Evolutionary conservation across 2,888 invertebrate species (phyloP), one percentile per base, ranked within the genome.

Genomic region (Dasysyrphus albostriatus): DNA sequence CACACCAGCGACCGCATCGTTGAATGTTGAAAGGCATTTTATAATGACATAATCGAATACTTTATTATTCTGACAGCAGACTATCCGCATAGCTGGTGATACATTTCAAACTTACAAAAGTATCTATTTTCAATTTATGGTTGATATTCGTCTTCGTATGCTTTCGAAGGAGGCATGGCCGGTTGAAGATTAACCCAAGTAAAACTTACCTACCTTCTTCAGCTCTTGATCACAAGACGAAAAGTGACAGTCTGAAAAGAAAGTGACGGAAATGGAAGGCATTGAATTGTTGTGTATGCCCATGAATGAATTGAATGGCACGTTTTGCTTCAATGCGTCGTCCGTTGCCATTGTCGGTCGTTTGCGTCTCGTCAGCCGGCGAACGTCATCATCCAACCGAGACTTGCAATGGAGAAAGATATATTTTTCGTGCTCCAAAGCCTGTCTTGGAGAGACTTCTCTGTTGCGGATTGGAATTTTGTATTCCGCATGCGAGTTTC

Each of bases 261-360:
- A 85, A 85, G 84, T 85, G 84, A 85, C 84, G 81, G 84, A 81
- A 85, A 85, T 77, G 81, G 79, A 76, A 76, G 81, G 61, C 73
- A 59, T 70, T 63, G 63, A 37, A 72, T 75, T 70, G 72, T 37
- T 49, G 67, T 49, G 49, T 49, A 19, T 67, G 39, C 5, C 19
- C 59, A 67, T 56, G 84, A 80, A 76, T 75, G 81, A 80, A 76
- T 77, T 67, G 67, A 24, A 84, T 42, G 59, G 59, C 84, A 84
- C 76, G 84, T 81, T 61, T 85, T 73, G 61, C 76, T 61, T 61
- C 67, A 58, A 19, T 61, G 69, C 83, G 59, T 58, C 51, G 67
- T 58, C 51, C 58, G 7, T 58, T 24, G 24, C 24, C 24, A n/a
- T n/a, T n/a, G 24, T 3, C 24, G 24, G 1, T 19, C 29, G 14